Evolutionary conservation across 2,113 vertebrate genomes (phyloP).

Genomic region (Rhinopomastus cyanomelas): DNA sequence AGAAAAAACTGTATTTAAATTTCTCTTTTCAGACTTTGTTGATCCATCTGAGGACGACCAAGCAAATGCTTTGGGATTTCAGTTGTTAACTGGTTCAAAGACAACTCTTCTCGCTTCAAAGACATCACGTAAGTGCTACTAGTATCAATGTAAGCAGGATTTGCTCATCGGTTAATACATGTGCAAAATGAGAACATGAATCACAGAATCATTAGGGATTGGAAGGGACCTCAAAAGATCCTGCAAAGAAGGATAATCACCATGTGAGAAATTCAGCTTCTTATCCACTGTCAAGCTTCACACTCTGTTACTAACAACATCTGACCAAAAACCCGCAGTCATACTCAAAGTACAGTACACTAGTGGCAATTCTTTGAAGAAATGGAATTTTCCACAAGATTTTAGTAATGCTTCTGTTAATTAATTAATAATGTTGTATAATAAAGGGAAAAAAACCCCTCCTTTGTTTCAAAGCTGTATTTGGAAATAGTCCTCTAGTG

Average conservation of each 20-base stretch:
- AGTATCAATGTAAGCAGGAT: not conserved
- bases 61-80: slow-evolving; percentile 85
- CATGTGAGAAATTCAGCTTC: too few species aligned
- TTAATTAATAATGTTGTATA: not conserved
- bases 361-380: not conserved
- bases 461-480: not conserved
- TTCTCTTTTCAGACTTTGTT: slow-evolving; percentile 82
- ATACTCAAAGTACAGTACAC: not conserved
- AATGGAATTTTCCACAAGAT: not conserved
- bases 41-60: slow-evolving; percentile 84
- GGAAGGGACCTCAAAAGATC: too few species aligned
- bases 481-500: not conserved
- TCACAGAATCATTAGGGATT: too few species aligned
- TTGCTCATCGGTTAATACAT: not conserved
- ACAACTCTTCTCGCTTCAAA: slow-evolving; percentile 91
- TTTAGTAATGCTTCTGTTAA: not conserved
- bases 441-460: not conserved
- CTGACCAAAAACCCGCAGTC: not conserved
- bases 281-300: too few species aligned
- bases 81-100: slow-evolving; percentile 85
- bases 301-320: not conserved
- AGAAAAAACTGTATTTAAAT: not conserved
- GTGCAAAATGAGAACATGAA: not conserved
- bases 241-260: not conserved
- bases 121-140: slow-evolving; percentile 90